Evolutionary conservation across 1,140 invertebrate species (phyloP).

Genomic region (Brachionus plicatilis): DNA sequence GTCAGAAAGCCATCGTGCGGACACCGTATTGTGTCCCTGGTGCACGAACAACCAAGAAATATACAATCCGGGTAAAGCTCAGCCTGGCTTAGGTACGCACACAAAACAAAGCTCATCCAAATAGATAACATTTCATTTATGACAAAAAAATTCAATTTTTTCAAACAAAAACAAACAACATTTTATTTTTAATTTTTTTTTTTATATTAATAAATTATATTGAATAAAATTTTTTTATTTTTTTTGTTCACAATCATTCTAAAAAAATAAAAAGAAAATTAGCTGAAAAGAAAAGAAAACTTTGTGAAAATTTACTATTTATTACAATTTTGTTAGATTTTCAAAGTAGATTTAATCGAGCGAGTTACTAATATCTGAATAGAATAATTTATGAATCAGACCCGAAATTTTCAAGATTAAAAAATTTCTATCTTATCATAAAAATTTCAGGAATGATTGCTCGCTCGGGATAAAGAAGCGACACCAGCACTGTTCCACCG

Average conservation of each 20-base stretch:
- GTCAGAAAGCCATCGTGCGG: not conserved
- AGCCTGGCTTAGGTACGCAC: not conserved
- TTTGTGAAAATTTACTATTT: conserved; percentile 13
- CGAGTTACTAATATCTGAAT: not conserved
- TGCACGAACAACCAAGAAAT: conserved; percentile 4
- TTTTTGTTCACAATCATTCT: not conserved
- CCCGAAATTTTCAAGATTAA: not conserved
- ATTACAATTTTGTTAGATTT: not conserved
- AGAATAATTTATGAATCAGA: conserved; percentile 5
- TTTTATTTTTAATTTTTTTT: not conserved
- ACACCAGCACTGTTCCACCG: not conserved
- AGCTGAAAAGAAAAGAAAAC: not conserved
- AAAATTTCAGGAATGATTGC: not conserved
- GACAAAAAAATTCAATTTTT: not conserved
- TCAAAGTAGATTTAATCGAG: conserved; percentile 11
- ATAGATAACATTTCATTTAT: conserved; percentile 1
- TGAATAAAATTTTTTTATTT: not conserved
- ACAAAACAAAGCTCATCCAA: not conserved
- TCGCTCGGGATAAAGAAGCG: not conserved
- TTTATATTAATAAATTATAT: no score
- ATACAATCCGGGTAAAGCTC: not conserved
- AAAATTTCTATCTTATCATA: not conserved
- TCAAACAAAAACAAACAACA: not conserved
- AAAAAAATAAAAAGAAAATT: not conserved
- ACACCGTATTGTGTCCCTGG: conserved; percentile 5